Conservation (phyloP, 1,140 invertebrate species). For the Chironomus tepperi region DNA sequence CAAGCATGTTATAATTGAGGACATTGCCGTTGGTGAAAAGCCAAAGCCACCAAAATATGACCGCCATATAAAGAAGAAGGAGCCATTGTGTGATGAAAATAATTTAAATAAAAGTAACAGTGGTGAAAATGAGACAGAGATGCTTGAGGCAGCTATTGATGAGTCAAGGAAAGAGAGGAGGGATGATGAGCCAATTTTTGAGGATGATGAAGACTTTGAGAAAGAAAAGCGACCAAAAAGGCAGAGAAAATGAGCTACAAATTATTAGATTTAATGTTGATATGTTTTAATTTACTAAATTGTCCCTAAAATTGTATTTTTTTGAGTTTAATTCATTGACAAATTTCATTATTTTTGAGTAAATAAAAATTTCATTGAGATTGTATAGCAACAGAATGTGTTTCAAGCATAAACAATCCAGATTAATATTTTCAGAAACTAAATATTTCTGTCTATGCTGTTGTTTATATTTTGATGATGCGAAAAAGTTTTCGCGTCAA, state of each 20-base stretch:
- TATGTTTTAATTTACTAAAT: too few relatives aligned
- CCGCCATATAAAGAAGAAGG: background rate
- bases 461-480: too few relatives aligned
- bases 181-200: background rate
- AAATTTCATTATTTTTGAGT: too few relatives aligned
- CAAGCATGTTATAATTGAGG: background rate
- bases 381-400: too few relatives aligned
- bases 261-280: background rate
- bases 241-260: background rate
- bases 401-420: too few relatives aligned
- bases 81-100: background rate
- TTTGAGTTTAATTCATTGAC: too few relatives aligned
- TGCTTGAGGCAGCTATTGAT: background rate
- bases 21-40: background rate
- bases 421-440: too few relatives aligned
- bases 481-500: too few relatives aligned
- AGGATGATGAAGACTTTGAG: slow-evolving; percentile 5
- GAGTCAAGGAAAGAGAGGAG: background rate
- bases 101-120: background rate
- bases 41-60: slow-evolving; percentile 2
- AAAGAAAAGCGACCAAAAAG: background rate
- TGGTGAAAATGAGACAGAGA: background rate
- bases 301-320: background rate
- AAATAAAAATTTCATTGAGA: too few relatives aligned
- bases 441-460: too few relatives aligned